phyloP scores from a whole-genome alignment of 2,113 vertebrate genomes.

The Pteronura brasiliensis region DNA sequence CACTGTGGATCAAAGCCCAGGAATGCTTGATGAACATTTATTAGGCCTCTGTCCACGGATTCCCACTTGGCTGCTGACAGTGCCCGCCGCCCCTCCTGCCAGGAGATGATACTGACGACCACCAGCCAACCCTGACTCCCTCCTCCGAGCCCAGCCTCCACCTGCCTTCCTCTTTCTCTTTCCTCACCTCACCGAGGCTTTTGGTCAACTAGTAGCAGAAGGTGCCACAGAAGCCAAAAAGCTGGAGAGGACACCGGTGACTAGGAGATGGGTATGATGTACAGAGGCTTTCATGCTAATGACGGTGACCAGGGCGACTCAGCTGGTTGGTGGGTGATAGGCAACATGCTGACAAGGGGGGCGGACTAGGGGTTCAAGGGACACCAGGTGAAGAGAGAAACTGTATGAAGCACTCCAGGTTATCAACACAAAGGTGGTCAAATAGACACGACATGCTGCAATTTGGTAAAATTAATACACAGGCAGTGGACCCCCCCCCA shows the following conservation, averaged over 20 bases:
- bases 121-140: not conserved
- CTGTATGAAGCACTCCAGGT: not conserved
- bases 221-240: not conserved
- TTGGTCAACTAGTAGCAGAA: not conserved
- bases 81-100: not conserved
- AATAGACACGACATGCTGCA: slow-evolving; percentile 42
- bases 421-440: slow-evolving; percentile 32
- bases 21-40: slow-evolving; percentile 59
- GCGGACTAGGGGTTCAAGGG: too few relatives aligned
- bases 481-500: not conserved
- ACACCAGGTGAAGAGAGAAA: not conserved
- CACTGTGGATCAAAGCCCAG: slow-evolving; percentile 62
- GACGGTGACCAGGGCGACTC: too few relatives aligned
- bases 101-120: not conserved
- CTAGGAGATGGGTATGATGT: not conserved
- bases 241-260: rapidly evolving
- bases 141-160: not conserved
- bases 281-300: not conserved
- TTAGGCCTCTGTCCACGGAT: slow-evolving; percentile 30
- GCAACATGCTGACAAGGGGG: rapidly evolving
- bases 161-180: not conserved
- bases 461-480: slow-evolving; percentile 50
- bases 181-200: not conserved
- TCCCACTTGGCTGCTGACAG: not conserved
- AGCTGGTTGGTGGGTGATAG: not conserved